These are phyloP conservation scores for Hedya salicella DNA, from an alignment of 2,888 invertebrate genomes.

Conservation along the genomic window DNA sequence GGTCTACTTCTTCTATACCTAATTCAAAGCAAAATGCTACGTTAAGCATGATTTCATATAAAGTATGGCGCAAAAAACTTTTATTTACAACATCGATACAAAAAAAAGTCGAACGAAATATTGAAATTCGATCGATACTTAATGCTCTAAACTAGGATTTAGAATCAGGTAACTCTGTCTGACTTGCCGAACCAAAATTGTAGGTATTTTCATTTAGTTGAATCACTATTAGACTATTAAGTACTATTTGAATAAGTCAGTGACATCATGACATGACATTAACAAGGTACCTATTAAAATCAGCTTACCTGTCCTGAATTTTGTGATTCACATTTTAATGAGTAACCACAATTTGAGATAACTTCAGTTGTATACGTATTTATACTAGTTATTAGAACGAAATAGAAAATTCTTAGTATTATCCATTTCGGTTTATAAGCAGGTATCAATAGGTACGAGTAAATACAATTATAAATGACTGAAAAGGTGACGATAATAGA, in stretches of 20 bases:
- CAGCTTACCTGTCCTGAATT: neutral
- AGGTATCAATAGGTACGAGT: too few species aligned
- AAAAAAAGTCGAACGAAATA: too few species aligned
- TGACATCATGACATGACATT: neutral
- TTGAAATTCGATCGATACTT: too few species aligned
- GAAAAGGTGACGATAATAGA: too few species aligned
- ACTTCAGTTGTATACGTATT: neutral
- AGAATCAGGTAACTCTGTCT: neutral
- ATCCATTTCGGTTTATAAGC: too few species aligned
- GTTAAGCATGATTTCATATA: too few species aligned
- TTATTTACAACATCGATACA: too few species aligned
- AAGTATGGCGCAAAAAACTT: too few species aligned
- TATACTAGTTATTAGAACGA: too few species aligned
- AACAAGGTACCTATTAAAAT: neutral
- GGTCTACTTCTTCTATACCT: too few species aligned
- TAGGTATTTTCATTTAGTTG: neutral
- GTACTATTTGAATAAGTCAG: neutral
- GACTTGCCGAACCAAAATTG: neutral
- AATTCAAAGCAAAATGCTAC: too few species aligned
- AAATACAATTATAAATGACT: neutral
- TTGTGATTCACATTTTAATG: neutral
- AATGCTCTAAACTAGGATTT: neutral
- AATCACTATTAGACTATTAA: neutral
- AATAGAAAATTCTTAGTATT: too few species aligned
- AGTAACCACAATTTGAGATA: neutral